Evolutionary conservation across 2,888 invertebrate genomes (phyloP), one percentile per base, ranked within the genome.

Genomic region (Dynastes hyllus): DNA sequence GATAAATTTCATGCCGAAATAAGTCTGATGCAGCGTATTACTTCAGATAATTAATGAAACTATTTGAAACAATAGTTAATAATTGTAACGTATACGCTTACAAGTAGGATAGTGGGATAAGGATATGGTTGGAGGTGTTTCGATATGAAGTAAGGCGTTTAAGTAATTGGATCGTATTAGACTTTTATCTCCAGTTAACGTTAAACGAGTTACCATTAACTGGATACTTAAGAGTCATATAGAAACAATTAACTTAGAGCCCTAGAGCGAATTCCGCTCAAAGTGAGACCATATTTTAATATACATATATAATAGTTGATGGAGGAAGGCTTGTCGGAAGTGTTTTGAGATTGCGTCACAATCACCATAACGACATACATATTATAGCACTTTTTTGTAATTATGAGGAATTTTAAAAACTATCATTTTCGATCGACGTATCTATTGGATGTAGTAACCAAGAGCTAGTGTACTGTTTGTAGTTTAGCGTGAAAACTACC

Each of bases 141-240:
- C 40, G 8, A 37, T 37, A 58, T 9, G 61, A 50, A 75, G 61
- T 61, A n/a, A 61, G 73, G 61, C 50, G 27, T 61, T 75, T 61
- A 61, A 11, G 61, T 75, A 75, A 75, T 61, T 61, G 61, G 61
- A 61, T 75, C 40, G 22, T 75, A 75, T 61, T 61, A 75, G 22
- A 63, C 55, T 61, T 75, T 63, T 61, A 75, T 6, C 40, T 61
- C 61, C n/a, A 22, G 73, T 75, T 75, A 61, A 50, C 27, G 50
- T 45, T 75, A 50, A 61, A 75, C 13, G 27, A 61, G 40, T 11
- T 45, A 11, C 45, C 11, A 27, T 61, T 75, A 75, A 61, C 6
- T 22, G 63, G 73, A 40, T 63, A 63, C 27, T 61, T 75, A 61
- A 27, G 45, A n/a, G 45, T 73, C 53, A 45, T 73, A 73, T 61